phyloP scores from a whole-genome alignment of 1,140 invertebrate species.

The Temnothorax nylanderi region DNA sequence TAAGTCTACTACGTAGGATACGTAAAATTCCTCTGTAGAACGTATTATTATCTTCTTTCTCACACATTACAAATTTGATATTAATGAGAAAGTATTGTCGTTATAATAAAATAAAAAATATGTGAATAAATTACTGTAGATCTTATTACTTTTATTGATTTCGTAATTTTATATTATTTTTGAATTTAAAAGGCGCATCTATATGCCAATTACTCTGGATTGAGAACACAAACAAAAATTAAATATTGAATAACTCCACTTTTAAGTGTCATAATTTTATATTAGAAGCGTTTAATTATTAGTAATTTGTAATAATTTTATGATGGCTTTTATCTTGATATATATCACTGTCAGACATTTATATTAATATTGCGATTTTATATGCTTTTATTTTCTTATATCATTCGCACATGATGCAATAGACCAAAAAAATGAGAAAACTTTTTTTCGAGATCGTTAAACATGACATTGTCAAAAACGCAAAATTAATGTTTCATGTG shows the following conservation, averaged over 20 bases:
- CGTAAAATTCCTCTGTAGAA: not conserved
- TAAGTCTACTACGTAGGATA: not conserved
- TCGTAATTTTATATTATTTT: not conserved
- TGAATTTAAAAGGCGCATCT: not conserved
- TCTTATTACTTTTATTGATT: not conserved
- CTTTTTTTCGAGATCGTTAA: not conserved
- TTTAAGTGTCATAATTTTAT: not conserved
- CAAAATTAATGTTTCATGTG: not conserved
- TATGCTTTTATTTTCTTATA: not conserved
- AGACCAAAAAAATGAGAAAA: not conserved
- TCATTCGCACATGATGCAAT: not conserved
- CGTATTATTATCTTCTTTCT: not conserved
- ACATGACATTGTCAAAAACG: not conserved
- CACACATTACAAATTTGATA: slow-evolving; percentile 6
- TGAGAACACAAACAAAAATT: not conserved
- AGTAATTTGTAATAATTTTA: not conserved
- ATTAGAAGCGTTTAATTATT: not conserved
- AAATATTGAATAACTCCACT: not conserved
- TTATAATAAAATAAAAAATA: not conserved
- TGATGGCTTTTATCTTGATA: not conserved
- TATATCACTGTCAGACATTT: not conserved
- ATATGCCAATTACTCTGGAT: not conserved
- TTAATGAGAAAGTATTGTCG: not conserved
- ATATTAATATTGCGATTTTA: not conserved
- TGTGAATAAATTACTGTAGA: not conserved